Evolutionary conservation across 2,113 vertebrate genomes (phyloP), one percentile per base, ranked within the genome.

Genomic region (Actenoides hombroni): DNA sequence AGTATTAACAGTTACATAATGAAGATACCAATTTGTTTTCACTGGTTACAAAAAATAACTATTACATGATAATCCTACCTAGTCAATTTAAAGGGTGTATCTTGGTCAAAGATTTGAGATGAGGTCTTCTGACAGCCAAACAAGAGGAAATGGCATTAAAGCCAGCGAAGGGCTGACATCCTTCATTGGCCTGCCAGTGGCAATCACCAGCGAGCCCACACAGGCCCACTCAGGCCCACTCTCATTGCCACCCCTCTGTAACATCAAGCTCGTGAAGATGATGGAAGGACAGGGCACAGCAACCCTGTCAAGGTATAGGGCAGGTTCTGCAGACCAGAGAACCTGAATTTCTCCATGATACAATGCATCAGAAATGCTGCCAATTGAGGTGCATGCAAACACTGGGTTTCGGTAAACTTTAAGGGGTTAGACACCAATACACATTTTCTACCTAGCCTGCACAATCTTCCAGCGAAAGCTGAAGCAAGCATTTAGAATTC

Each of bases 251-350:
- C 63, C 74, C 35, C 4, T 1, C 13, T 25, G 24, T 6, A 8
- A 24, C 9, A 31, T 5, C 40, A 24, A 8, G 5, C 12, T 49
- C 44, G 21, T 37, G 25, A 39, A 69, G 82, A 53, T 21, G 60
- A 26, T 9, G 56, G 35, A 26, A 57, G 53, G 11, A n/a, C 78
- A 65, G n/a, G 14, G 46, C 53, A 83, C 35, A 42, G 44, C 39
- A 71, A 44, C 19, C 2, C 0, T 12, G 19, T 9, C 3, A 2
- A 67, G 37, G 16, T 16, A 16, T 21, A 19, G 9, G 10, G 39
- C 53, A 60, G 51, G 60, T 23, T 79, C 59, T 46, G 46, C 29
- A 15, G 33, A 53, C 53, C 59, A 54, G 10, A 5, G n/a, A 54
- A 64, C 33, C 7, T 4, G 2, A 19, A 42, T 59, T 59, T 73